phyloP scores from a whole-genome alignment of 2,113 vertebrate genomes.

The Ctenodactylus gundi region DNA sequence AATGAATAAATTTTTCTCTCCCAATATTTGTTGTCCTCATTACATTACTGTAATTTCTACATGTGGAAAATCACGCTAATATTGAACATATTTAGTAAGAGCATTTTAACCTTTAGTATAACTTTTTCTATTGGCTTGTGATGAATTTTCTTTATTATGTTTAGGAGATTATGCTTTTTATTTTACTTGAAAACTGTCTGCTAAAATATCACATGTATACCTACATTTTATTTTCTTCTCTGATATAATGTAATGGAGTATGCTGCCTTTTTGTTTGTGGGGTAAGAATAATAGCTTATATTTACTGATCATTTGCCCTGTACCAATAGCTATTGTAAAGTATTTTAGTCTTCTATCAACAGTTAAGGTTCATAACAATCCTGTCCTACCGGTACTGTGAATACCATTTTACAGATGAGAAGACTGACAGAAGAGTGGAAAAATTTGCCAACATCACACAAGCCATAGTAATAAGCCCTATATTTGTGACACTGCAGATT shows the following conservation, averaged over 20 bases:
- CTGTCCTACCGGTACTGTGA: not conserved
- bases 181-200: too few relatives aligned
- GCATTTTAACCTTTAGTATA: not conserved
- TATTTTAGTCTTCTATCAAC: not conserved
- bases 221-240: constrained; percentile 6
- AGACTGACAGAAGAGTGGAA: not conserved
- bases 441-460: not conserved
- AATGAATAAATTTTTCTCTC: constrained; percentile 2
- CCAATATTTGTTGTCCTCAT: constrained; percentile 23
- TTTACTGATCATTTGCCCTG: not conserved
- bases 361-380: not conserved
- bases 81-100: not conserved
- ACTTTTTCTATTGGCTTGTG: not conserved
- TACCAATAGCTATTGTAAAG: not conserved
- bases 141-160: not conserved
- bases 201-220: not conserved
- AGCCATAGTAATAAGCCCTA: not conserved
- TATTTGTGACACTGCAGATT: not conserved
- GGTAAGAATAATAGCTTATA: not conserved
- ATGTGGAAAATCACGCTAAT: not conserved
- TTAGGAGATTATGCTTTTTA: not conserved
- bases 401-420: not conserved
- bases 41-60: constrained; percentile 12
- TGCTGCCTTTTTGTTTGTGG: not conserved
- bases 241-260: not conserved